Percentiles rank a stretch among this genome's conserved stretches.
phyloP scores from a whole-genome alignment of 2,888 invertebrate species.

The Troilus luridus region DNA sequence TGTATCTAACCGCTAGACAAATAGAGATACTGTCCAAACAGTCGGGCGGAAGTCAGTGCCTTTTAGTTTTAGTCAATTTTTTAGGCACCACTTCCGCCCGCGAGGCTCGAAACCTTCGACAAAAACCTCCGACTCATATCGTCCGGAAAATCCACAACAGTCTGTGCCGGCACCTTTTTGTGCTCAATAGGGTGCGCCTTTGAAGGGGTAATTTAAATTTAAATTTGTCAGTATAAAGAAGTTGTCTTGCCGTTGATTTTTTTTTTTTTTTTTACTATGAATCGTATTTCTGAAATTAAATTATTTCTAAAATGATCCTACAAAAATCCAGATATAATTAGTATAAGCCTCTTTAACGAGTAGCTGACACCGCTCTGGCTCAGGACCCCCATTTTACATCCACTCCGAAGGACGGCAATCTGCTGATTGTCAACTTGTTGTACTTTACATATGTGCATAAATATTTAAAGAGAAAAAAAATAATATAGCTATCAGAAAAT shows the following conservation, averaged over 20 bases:
- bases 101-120: neutral
- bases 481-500: too few species aligned
- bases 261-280: neutral
- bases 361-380: too few species aligned
- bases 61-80: conserved; percentile 48
- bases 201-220: neutral
- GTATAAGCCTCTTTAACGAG: too few species aligned
- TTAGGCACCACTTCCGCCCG: conserved; percentile 32
- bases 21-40: conserved; percentile 43
- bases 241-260: neutral
- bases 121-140: conserved; percentile 43
- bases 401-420: too few species aligned
- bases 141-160: conserved; percentile 40
- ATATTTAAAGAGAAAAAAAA: too few species aligned
- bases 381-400: too few species aligned
- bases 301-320: too few species aligned
- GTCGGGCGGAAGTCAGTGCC: neutral
- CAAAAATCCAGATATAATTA: too few species aligned
- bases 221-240: neutral
- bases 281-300: too few species aligned
- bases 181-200: neutral
- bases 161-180: neutral
- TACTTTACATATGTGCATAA: too few species aligned
- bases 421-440: too few species aligned
- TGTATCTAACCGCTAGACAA: conserved; percentile 29